phyloP scores from a whole-genome alignment of 1,140 invertebrate species.

The Notospermus geniculatus region DNA sequence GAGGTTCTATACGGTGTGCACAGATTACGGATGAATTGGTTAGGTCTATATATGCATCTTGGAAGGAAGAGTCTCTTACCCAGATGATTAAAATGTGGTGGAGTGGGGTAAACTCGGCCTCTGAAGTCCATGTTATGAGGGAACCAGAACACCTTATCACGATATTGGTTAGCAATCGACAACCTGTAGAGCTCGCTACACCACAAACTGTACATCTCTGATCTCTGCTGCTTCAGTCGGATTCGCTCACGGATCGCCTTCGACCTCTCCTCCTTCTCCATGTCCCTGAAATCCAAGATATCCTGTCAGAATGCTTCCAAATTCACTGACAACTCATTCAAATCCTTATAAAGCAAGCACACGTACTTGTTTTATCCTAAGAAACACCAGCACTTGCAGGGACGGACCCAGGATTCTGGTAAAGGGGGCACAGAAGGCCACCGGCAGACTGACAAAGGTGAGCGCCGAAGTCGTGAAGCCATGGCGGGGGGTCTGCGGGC shows the following conservation, averaged over 20 bases:
- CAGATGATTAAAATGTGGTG: conserved; percentile 90
- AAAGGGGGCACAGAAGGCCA: too few species aligned
- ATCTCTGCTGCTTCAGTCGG: conserved; percentile 66
- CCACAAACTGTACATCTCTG: conserved; percentile 92
- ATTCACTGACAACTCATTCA: neutral
- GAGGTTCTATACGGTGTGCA: too few species aligned
- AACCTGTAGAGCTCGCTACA: conserved; percentile 89
- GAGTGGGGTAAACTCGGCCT: conserved; percentile 91
- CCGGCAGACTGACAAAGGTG: too few species aligned
- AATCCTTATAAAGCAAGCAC: too few species aligned
- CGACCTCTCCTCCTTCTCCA: conserved; percentile 50
- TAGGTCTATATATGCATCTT: too few species aligned
- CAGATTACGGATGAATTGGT: too few species aligned
- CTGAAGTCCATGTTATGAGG: conserved; percentile 99
- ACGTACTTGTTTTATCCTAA: too few species aligned
- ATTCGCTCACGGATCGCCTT: conserved; percentile 62
- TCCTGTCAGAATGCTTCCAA: neutral
- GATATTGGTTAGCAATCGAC: conserved; percentile 88
- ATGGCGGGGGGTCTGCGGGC: too few species aligned
- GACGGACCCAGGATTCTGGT: too few species aligned
- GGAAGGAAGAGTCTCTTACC: conserved; percentile 32
- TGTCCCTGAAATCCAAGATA: conserved; percentile 30
- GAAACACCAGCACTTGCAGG: too few species aligned
- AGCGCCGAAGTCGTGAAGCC: too few species aligned
- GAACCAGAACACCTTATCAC: conserved; percentile 87